Base-by-base conservation (phyloP, 1,140 invertebrate species). In the Rhopalosiphum padi region DNA sequence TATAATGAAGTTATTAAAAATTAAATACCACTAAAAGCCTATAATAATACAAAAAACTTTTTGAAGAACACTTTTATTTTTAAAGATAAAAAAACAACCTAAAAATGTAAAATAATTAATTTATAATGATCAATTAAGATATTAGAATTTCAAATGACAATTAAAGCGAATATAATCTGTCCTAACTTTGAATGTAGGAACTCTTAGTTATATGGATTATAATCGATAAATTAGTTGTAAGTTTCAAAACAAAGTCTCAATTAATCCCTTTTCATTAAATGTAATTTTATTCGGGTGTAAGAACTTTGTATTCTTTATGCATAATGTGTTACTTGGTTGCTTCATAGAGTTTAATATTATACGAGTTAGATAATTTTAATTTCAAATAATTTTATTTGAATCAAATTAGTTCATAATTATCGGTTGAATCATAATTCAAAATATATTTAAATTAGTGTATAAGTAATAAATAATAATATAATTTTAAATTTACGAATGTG, bases 181-280 rank as follows among this genome's bases (percentile, higher is more conserved):
- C 22, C 11, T 53, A 53, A 89, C 46, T 89, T 55, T 35, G 2
- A 88, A 51, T 35, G 35, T 41, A n/a, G 35, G 35, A 55, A 89
- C 88, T 37, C 48, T 89, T 55, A 46, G 1, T 88, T 48, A 43
- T 87, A 43, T 30, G 55, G 48, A 41, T 55, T 53, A 55, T 88
- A 55, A 89, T 55, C 48, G 35, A 89, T 53, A 89, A 53, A 55
- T 55, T 53, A 89, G 7, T 8, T 37, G 2, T 18, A 51, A 89
- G 88, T 89, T 89, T 89, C 35, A 41, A 53, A 55, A 89, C 35
- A 55, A 89, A 89, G 22, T 89, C n/a, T 35, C 46, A 35, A 89
- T 88, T 35, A 88, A 88, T 43, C 30, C n/a, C 30, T 21, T n/a
- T 77, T n/a, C 6, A 35, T 51, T 46, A 18, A 18, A 86, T 18